phyloP scores from a whole-genome alignment of 1,140 invertebrate genomes.

The Lethrus apterus region DNA sequence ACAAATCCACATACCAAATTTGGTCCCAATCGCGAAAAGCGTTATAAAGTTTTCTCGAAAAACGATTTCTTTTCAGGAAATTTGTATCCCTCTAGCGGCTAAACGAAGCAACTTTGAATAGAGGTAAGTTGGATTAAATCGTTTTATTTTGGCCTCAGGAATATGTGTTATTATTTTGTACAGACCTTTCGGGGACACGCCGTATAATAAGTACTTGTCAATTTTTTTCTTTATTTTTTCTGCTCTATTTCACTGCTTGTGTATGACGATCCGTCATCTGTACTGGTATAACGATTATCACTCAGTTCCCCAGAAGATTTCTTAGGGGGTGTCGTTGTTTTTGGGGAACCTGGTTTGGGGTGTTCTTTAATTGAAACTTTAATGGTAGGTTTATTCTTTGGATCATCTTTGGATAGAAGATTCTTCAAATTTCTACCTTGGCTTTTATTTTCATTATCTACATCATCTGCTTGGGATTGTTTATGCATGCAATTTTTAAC shows the following conservation, averaged over 20 bases:
- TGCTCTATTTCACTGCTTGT: background rate
- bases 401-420: background rate
- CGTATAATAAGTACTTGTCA: background rate
- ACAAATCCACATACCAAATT: too few relatives aligned
- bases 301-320: background rate
- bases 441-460: background rate
- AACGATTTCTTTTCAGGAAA: too few relatives aligned
- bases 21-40: too few relatives aligned
- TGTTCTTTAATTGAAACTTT: slow-evolving; percentile 3
- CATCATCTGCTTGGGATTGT: background rate
- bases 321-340: background rate
- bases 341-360: background rate
- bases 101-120: too few relatives aligned
- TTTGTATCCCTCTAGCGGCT: too few relatives aligned
- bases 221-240: background rate
- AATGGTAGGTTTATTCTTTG: slow-evolving; percentile 2
- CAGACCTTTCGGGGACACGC: too few relatives aligned
- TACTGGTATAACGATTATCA: slow-evolving; percentile 6
- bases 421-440: background rate
- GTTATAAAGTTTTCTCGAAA: too few relatives aligned
- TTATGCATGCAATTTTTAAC: background rate
- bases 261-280: background rate
- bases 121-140: too few relatives aligned
- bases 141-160: too few relatives aligned
- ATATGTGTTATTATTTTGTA: too few relatives aligned